Evolutionary conservation across 2,797 vertebrate species (phyloP), one percentile per base, ranked within the genome.

Genomic region (Cygnus olor): DNA sequence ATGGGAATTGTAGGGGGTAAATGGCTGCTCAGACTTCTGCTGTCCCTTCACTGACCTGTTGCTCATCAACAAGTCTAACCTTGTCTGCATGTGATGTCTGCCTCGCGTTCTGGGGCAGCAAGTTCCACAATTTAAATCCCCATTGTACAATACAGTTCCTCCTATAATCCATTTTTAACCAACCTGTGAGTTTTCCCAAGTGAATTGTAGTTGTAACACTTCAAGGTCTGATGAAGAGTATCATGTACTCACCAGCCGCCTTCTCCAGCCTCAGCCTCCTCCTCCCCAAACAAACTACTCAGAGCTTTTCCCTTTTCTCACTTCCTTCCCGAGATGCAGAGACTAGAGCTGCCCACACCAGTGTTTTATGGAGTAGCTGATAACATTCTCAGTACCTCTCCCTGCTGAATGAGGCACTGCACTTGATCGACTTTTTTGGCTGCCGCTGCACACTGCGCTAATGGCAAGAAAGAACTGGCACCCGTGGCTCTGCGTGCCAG

Each of bases 341-440:
- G 30, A 13, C 14, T 10, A 65, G 45, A 66, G 53, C 53, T 12
- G 30, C 30, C 4, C 25, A 6, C 14, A 15, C n/a, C 32, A 15
- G 12, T 0, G 0, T 9, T 65, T n/a, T 8, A 34, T 2, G 7
- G 0, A 21, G 44, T 6, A 22, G 44, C 1, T 3, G 45, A 44
- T 1, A 0, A n/a, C 2, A 8, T 16, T 25, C 68, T 49, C 40
- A 5, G 9, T 3, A 28, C 9, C 21, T 16, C 49, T 51, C 70
- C 8, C 44, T 27, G 3, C 15, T 18, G 9, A 57, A 25, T 1
- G 8, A 17, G 28, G 56, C 6, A 10, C 44, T 14, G 10, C 11
- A 2, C 36, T 32, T 25, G 51, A 63, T 3, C 3, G 3, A n/a
- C 30, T 3, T 8, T 4, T 56, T 30, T 14, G n/a, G 36, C 68